These are phyloP conservation scores for Diorhabda elongata DNA, from an alignment of 1,140 invertebrate species.

Conservation along the genomic window DNA sequence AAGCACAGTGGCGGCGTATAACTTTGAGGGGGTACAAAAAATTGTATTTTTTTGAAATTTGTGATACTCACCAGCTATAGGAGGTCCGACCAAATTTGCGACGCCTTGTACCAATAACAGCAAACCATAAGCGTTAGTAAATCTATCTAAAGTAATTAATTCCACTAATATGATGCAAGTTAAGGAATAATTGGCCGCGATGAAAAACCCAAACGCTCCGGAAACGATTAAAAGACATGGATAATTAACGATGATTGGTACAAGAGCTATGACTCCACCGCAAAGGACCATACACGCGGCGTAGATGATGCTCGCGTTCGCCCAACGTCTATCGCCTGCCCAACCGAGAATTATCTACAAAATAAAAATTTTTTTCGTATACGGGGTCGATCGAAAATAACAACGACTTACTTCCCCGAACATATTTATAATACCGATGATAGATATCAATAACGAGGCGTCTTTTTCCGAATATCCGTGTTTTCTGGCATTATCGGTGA, in stretches of 20 bases:
- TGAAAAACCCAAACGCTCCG: conserved; percentile 76
- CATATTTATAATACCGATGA: conserved; percentile 83
- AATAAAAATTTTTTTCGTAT: background rate
- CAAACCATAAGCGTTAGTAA: conserved; percentile 87
- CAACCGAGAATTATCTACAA: conserved; percentile 80
- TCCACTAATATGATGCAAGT: conserved; percentile 84
- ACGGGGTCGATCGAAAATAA: background rate
- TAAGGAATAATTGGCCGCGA: conserved; percentile 82
- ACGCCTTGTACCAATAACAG: conserved; percentile 83
- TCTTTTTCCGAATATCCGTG: conserved; percentile 69
- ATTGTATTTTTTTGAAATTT: too few relatives aligned
- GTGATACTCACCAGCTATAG: conserved; percentile 65
- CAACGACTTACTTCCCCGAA: conserved; percentile 68
- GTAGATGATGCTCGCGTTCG: conserved; percentile 71
- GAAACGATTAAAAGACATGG: conserved; percentile 57
- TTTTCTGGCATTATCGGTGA: conserved; percentile 70
- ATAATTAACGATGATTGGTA: conserved; percentile 66
- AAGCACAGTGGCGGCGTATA: too few relatives aligned
- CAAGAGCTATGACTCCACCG: conserved; percentile 63
- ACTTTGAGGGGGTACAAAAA: too few relatives aligned
- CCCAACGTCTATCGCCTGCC: conserved; percentile 67
- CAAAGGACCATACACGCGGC: conserved; percentile 74
- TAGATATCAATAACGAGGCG: conserved; percentile 75
- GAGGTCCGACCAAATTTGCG: conserved; percentile 82
- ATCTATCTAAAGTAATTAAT: conserved; percentile 77